These are phyloP conservation scores for Carlito syrichta DNA, from an alignment of 2,113 vertebrate species.

Conservation along the genomic window DNA sequence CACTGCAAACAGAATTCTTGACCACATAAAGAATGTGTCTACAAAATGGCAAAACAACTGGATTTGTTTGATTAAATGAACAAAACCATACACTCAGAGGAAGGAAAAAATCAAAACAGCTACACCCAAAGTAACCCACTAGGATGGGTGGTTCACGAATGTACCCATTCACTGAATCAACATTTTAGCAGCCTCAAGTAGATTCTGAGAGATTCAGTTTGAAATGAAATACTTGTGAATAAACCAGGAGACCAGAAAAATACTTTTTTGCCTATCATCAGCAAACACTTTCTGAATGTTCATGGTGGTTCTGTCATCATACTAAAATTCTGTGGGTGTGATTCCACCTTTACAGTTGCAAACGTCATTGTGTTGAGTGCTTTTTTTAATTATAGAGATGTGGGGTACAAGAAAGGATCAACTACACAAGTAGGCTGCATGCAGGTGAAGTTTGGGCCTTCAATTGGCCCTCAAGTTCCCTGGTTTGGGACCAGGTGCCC, in stretches of 20 bases:
- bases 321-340: background rate
- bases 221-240: conserved; percentile 18
- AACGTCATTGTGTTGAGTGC: background rate
- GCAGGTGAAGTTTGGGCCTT: no score
- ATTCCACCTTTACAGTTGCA: background rate
- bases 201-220: background rate
- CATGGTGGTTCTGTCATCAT: background rate
- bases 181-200: background rate
- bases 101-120: conserved; percentile 68
- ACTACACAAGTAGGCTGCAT: no score
- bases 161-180: conserved; percentile 9
- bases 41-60: conserved; percentile 58
- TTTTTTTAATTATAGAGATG: no score
- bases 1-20: conserved; percentile 60
- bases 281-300: background rate
- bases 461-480: no score
- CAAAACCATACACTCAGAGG: conserved; percentile 61
- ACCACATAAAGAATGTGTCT: conserved; percentile 64
- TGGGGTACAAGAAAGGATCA: no score
- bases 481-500: no score
- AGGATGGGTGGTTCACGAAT: conserved; percentile 17
- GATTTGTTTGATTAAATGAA: conserved; percentile 69
- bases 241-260: background rate
- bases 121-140: conserved; percentile 50
- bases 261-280: background rate